phyloP scores from a whole-genome alignment of 1,140 invertebrate species.

The Globodera ellingtonae region DNA sequence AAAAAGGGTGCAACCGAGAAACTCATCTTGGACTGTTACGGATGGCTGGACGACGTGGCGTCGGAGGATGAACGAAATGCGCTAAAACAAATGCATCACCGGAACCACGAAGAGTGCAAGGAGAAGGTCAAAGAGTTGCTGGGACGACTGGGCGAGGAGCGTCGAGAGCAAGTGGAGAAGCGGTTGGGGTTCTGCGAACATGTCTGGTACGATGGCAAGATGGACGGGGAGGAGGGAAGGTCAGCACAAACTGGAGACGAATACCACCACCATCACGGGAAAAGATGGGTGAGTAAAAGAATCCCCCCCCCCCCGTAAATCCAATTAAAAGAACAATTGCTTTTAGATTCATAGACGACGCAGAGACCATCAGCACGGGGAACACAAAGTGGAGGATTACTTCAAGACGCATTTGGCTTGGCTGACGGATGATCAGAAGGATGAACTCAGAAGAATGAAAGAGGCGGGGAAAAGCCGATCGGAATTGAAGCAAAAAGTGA shows the following conservation, averaged over 20 bases:
- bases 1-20: constrained; percentile 30
- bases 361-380: constrained; percentile 31
- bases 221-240: constrained; percentile 14
- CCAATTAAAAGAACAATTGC: not conserved
- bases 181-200: constrained; percentile 38
- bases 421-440: constrained; percentile 47
- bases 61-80: constrained; percentile 39
- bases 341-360: not conserved
- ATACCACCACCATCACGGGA: constrained; percentile 33
- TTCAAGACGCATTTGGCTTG: constrained; percentile 49
- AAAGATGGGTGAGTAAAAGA: constrained; percentile 19
- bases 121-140: constrained; percentile 27
- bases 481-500: constrained; percentile 31
- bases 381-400: constrained; percentile 47
- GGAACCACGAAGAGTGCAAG: constrained; percentile 30
- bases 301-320: not conserved
- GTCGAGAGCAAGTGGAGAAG: constrained; percentile 29
- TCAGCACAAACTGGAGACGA: constrained; percentile 12
- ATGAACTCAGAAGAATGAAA: constrained; percentile 28
- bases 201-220: constrained; percentile 41
- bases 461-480: constrained; percentile 2
- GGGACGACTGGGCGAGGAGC: constrained; percentile 22
- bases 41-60: constrained; percentile 32
- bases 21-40: constrained; percentile 40
- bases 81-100: constrained; percentile 30